phyloP scores from a whole-genome alignment of 2,888 invertebrate species.

The Epinotia demarniana region DNA sequence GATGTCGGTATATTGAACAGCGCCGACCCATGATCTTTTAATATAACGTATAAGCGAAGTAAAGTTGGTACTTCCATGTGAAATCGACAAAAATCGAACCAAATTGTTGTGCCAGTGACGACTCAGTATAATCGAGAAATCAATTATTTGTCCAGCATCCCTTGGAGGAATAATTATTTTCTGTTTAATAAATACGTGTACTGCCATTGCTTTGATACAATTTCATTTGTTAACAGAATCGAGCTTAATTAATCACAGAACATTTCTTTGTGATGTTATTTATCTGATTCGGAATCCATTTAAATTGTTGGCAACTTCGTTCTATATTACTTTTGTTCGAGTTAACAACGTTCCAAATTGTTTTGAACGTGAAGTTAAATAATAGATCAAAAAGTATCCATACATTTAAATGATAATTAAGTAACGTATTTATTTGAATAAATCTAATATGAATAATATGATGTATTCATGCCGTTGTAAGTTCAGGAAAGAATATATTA shows the following conservation, averaged over 20 bases:
- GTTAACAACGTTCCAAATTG: neutral
- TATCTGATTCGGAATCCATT: constrained; percentile 20
- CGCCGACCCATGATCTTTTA: neutral
- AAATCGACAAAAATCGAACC: neutral
- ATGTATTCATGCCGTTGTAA: too few species aligned
- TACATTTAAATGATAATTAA: too few species aligned
- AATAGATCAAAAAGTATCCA: too few species aligned
- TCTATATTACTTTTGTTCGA: neutral
- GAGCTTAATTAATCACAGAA: constrained; percentile 31
- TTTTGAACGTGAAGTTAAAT: too few species aligned
- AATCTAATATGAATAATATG: too few species aligned
- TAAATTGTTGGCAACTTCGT: constrained; percentile 8
- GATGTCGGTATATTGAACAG: neutral
- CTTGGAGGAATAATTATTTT: constrained; percentile 15
- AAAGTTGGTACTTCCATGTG: neutral
- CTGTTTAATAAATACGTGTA: constrained; percentile 25
- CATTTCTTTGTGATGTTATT: constrained; percentile 20
- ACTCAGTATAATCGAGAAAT: constrained; percentile 8
- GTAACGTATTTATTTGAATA: too few species aligned
- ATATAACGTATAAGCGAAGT: neutral
- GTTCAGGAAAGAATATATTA: neutral
- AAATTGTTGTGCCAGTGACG: constrained; percentile 14
- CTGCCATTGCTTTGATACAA: neutral
- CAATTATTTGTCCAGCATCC: constrained; percentile 34
- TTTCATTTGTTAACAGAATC: constrained; percentile 23